These are phyloP conservation scores for Tursiops truncatus DNA, from an alignment of 2,113 vertebrate species.

Conservation along the genomic window DNA sequence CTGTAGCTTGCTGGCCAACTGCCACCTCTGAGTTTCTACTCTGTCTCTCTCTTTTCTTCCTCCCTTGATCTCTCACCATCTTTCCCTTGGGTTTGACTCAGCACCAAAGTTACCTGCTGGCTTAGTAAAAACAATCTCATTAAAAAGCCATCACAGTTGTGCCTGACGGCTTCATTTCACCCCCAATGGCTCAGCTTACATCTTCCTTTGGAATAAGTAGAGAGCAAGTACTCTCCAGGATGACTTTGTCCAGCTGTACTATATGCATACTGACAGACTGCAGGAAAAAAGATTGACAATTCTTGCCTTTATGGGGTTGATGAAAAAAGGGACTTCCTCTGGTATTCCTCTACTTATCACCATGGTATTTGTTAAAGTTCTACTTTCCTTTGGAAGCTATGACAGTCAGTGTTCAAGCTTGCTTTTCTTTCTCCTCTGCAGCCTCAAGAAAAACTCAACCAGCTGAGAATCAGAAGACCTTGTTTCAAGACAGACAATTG, in stretches of 20 bases:
- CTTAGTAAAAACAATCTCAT: slow-evolving; percentile 78
- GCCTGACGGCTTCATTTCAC: slow-evolving; percentile 74
- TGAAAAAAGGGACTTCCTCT: not conserved
- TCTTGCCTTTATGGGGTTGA: not conserved
- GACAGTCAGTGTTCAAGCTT: not conserved
- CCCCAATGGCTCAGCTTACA: slow-evolving; percentile 72
- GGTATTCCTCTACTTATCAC: not conserved
- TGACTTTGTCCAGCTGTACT: slow-evolving; percentile 14
- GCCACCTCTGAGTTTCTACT: slow-evolving; percentile 55
- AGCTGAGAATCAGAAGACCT: not conserved
- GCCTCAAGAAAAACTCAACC: not conserved
- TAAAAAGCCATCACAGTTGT: slow-evolving; percentile 79
- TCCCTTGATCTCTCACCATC: not conserved
- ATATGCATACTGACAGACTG: not conserved
- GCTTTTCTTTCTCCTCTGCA: not conserved
- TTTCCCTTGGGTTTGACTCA: slow-evolving; percentile 71
- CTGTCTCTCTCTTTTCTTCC: not conserved
- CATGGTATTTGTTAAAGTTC: not conserved
- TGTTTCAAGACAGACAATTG: not conserved
- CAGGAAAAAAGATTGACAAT: not conserved
- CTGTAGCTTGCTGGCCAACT: slow-evolving; percentile 44
- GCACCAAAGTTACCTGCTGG: slow-evolving; percentile 67
- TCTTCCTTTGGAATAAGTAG: slow-evolving; percentile 64
- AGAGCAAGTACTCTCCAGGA: slow-evolving; percentile 55
- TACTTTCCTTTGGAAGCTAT: not conserved